Conservation (phyloP, 1,140 invertebrate genomes). For the Diorhabda carinulata region DNA sequence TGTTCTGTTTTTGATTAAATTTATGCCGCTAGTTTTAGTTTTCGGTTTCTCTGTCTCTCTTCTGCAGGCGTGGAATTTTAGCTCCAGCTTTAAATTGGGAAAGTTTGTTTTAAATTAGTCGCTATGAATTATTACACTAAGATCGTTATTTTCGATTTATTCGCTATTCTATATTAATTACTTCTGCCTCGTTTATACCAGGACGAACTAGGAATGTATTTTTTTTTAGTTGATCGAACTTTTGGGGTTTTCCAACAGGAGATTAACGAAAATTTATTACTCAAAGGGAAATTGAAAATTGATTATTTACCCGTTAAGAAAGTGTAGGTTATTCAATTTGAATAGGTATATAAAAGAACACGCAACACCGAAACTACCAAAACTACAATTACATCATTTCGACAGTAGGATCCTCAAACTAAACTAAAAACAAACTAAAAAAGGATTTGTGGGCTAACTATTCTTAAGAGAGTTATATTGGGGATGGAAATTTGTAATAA, state of each 20-base stretch:
- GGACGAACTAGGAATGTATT: background rate
- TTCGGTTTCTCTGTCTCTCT: slow-evolving; percentile 25
- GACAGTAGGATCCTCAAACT: too few species aligned
- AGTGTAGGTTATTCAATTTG: too few species aligned
- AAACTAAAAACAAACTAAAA: too few species aligned
- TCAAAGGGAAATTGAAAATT: too few species aligned
- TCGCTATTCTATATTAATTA: slow-evolving; percentile 12
- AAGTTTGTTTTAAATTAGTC: slow-evolving; percentile 37
- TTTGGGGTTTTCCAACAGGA: background rate
- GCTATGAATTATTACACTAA: slow-evolving; percentile 35
- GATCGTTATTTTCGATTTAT: slow-evolving; percentile 16
- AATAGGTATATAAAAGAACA: too few species aligned
- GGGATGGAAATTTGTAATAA: too few species aligned
- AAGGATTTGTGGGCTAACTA: too few species aligned
- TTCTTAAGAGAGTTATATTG: too few species aligned
- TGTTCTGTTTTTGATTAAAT: slow-evolving; percentile 49
- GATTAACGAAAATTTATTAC: too few species aligned
- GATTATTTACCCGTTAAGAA: too few species aligned
- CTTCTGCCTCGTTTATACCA: slow-evolving; percentile 4
- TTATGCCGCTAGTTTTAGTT: slow-evolving; percentile 43
- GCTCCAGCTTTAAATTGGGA: slow-evolving; percentile 34
- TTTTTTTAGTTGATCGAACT: background rate
- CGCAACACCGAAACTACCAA: too few species aligned
- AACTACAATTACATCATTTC: too few species aligned
- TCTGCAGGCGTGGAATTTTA: slow-evolving; percentile 34